phyloP scores from a whole-genome alignment of 2,888 invertebrate species.

The Abrostola tripartita region DNA sequence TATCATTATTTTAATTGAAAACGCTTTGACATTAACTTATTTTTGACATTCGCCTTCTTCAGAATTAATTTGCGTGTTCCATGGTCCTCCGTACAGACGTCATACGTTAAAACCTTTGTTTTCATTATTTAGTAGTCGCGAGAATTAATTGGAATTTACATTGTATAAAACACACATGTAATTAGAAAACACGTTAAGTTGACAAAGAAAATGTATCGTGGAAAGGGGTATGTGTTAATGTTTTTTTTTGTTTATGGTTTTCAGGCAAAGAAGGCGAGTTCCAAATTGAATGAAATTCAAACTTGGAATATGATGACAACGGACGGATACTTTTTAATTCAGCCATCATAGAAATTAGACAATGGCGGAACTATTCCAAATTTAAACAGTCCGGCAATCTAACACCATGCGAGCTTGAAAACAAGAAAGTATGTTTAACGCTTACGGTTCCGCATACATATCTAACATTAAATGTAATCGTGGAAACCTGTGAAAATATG shows the following conservation, averaged over 20 bases:
- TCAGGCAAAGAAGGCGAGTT: conserved; percentile 10
- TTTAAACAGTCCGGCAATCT: conserved; percentile 39
- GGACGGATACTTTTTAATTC: conserved; percentile 34
- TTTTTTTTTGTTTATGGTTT: conserved; percentile 41
- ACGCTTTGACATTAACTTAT: conserved; percentile 76
- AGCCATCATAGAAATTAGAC: conserved; percentile 31
- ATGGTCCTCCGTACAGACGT: conserved; percentile 67
- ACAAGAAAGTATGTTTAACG: conserved; percentile 58
- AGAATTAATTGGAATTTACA: conserved; percentile 83
- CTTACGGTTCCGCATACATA: conserved; percentile 64
- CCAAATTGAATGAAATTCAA: conserved; percentile 7
- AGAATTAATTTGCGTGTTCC: conserved; percentile 79
- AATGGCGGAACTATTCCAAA: conserved; percentile 42
- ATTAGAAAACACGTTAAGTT: conserved; percentile 74
- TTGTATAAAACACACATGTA: conserved; percentile 79
- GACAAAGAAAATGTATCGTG: conserved; percentile 69
- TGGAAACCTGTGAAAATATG: conserved; percentile 87
- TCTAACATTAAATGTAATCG: conserved; percentile 80
- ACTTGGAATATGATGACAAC: conserved; percentile 7
- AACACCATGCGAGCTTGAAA: conserved; percentile 47
- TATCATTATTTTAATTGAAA: conserved; percentile 77
- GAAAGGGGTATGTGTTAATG: conserved; percentile 51
- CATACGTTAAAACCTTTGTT: conserved; percentile 69
- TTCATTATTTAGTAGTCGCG: conserved; percentile 75
- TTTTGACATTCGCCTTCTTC: conserved; percentile 78